Conservation (phyloP, 2,113 vertebrate genomes). For the Spheniscus mendiculus region DNA sequence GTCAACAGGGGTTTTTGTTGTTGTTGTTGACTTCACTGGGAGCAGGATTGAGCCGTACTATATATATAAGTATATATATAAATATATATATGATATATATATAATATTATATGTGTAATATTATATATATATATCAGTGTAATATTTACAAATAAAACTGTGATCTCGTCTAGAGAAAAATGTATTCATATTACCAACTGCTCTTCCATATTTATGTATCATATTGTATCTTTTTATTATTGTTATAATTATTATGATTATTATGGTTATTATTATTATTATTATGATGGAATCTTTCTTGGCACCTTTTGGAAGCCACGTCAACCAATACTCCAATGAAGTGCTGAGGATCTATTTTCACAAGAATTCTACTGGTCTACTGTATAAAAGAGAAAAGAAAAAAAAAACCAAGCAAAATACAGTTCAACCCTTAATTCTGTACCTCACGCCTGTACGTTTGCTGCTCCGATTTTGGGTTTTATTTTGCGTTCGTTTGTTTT, state of each 20-base stretch:
- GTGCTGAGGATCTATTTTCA: slow-evolving; percentile 82
- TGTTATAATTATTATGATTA: slow-evolving; percentile 77
- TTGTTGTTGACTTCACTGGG: slow-evolving; percentile 48
- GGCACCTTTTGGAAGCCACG: slow-evolving; percentile 83
- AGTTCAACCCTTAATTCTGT: slow-evolving; percentile 87
- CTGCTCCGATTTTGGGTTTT: slow-evolving; percentile 93
- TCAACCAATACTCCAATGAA: slow-evolving; percentile 78
- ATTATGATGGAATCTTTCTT: slow-evolving; percentile 73
- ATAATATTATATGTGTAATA: slow-evolving; percentile 77
- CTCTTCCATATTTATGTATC: slow-evolving; percentile 84
- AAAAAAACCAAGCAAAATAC: slow-evolving; percentile 75
- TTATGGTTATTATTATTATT: slow-evolving; percentile 70
- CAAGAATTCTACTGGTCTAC: slow-evolving; percentile 88
- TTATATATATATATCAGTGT: slow-evolving; percentile 80
- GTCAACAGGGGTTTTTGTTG: slow-evolving; percentile 30
- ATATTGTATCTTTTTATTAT: slow-evolving; percentile 82
- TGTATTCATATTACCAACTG: slow-evolving; percentile 82
- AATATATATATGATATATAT: slow-evolving; percentile 76
- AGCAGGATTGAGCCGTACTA: slow-evolving; percentile 64
- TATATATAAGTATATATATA: slow-evolving; percentile 77
- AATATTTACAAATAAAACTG: slow-evolving; percentile 86
- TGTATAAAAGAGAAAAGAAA: slow-evolving; percentile 77
- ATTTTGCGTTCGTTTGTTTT: slow-evolving; percentile 81
- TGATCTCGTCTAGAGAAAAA: slow-evolving; percentile 84
- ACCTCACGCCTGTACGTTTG: slow-evolving; percentile 98